Percentiles rank a stretch among this genome's conserved stretches.
phyloP scores from a whole-genome alignment of 2,888 invertebrate species.

The Drosophila barbarae region DNA sequence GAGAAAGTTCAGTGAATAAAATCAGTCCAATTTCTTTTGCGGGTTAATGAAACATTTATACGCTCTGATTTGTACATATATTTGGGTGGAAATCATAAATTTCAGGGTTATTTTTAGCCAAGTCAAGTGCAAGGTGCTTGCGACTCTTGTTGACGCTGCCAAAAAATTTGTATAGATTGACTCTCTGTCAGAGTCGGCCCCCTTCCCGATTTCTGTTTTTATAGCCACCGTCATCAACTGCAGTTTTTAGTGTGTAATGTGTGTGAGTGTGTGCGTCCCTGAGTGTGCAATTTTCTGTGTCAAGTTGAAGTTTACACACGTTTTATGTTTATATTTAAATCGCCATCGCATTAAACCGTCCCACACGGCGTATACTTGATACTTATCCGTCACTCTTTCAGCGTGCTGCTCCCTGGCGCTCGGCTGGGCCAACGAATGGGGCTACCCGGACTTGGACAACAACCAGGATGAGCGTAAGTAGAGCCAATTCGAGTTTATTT shows the following conservation, averaged over 20 bases:
- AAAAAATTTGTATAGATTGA: conserved; percentile 49
- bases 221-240: conserved; percentile 28
- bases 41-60: conserved; percentile 31
- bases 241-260: conserved; percentile 24
- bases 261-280: conserved; percentile 20
- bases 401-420: conserved; percentile 54
- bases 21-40: conserved; percentile 12
- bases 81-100: conserved; percentile 58
- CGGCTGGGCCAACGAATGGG: conserved; percentile 64
- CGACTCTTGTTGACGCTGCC: conserved; percentile 51
- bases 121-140: conserved; percentile 69
- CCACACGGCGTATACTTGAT: conserved; percentile 44
- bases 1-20: conserved; percentile 15
- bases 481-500: conserved; percentile 53
- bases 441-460: conserved; percentile 75
- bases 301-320: conserved; percentile 54
- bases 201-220: conserved; percentile 5
- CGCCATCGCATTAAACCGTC: conserved; percentile 16
- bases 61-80: conserved; percentile 2
- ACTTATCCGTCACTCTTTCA: conserved; percentile 37
- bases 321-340: conserved; percentile 17
- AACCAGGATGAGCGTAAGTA: conserved; percentile 74
- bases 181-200: conserved; percentile 10
- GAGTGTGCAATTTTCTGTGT: conserved; percentile 35
- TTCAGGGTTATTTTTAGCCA: conserved; percentile 60